phyloP scores from a whole-genome alignment of 2,888 invertebrate species.

The Endomychus coccineus region DNA sequence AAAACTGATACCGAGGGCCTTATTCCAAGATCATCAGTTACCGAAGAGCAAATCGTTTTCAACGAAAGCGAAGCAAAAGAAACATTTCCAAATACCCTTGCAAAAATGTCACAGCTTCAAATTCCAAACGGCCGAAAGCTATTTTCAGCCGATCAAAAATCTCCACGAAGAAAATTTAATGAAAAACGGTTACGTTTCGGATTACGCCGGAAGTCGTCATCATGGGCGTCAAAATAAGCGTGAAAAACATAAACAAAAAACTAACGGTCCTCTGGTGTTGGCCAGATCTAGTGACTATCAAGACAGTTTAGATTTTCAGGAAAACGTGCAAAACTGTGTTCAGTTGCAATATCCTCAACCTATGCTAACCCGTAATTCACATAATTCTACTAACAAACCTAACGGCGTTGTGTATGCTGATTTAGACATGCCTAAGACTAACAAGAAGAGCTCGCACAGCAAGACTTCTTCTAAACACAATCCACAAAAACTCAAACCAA shows the following conservation, averaged over 20 bases:
- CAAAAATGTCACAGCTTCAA: constrained; percentile 59
- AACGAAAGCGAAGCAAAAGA: constrained; percentile 46
- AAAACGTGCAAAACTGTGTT: constrained; percentile 39
- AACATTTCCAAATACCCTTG: constrained; percentile 56
- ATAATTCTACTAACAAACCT: constrained; percentile 29
- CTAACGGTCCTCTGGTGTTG: constrained; percentile 39
- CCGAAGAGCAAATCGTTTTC: constrained; percentile 43
- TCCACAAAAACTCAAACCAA: constrained; percentile 39
- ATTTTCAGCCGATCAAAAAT: constrained; percentile 59
- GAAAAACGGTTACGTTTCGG: constrained; percentile 41
- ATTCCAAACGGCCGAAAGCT: constrained; percentile 48
- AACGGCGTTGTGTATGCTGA: constrained; percentile 46
- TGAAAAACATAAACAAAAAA: constrained; percentile 36
- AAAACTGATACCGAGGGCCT: constrained; percentile 43
- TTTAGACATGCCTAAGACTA: constrained; percentile 41
- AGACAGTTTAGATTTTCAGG: constrained; percentile 37
- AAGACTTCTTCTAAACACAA: constrained; percentile 26
- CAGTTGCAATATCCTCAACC: constrained; percentile 44
- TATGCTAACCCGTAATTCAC: constrained; percentile 28
- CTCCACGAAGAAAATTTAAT: constrained; percentile 47
- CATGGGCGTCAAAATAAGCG: constrained; percentile 27
- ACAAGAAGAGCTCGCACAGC: constrained; percentile 26
- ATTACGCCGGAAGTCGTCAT: constrained; percentile 33
- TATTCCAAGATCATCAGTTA: constrained; percentile 40
- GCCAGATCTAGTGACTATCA: constrained; percentile 37